phyloP scores from a whole-genome alignment of 2,797 vertebrate species.

The Crenuchus spilurus region DNA sequence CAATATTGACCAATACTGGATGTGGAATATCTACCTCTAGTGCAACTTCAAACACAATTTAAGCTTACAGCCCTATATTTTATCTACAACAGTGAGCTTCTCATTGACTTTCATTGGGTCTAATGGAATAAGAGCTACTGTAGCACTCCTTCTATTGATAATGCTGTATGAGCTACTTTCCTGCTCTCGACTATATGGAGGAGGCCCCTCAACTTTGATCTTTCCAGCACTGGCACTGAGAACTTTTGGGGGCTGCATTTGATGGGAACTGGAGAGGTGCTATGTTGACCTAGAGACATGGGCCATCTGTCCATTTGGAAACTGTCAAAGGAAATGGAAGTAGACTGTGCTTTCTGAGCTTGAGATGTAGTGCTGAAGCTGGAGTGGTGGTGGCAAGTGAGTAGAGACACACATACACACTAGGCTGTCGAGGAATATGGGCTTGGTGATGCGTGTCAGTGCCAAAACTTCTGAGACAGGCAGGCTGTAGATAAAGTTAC shows the following conservation, averaged over 20 bases:
- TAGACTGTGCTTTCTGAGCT: conserved; percentile 5
- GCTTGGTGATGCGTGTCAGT: conserved; percentile 20
- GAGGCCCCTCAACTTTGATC: conserved; percentile 36
- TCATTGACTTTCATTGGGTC: neutral
- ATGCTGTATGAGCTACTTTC: conserved; percentile 23
- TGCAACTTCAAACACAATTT: neutral
- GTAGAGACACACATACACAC: neutral
- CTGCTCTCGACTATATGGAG: conserved; percentile 13
- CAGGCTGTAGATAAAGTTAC: conserved; percentile 10
- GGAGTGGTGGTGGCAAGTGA: neutral
- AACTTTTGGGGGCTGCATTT: conserved; percentile 31
- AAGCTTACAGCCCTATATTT: neutral
- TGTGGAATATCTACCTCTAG: neutral
- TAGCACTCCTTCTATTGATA: conserved; percentile 17
- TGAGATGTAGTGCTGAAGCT: neutral
- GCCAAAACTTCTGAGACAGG: conserved; percentile 12
- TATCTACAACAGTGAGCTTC: neutral
- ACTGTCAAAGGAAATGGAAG: conserved; percentile 31
- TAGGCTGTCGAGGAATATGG: conserved; percentile 26
- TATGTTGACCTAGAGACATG: conserved; percentile 29
- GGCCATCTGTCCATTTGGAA: conserved; percentile 20
- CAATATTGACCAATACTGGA: neutral
- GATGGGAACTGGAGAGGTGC: conserved; percentile 36
- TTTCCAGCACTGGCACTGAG: conserved; percentile 29
- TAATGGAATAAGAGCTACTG: neutral